Evolutionary conservation across 2,113 vertebrate species (phyloP), one percentile per base, ranked within the genome.

Genomic region (Marcusenius ussheri): DNA sequence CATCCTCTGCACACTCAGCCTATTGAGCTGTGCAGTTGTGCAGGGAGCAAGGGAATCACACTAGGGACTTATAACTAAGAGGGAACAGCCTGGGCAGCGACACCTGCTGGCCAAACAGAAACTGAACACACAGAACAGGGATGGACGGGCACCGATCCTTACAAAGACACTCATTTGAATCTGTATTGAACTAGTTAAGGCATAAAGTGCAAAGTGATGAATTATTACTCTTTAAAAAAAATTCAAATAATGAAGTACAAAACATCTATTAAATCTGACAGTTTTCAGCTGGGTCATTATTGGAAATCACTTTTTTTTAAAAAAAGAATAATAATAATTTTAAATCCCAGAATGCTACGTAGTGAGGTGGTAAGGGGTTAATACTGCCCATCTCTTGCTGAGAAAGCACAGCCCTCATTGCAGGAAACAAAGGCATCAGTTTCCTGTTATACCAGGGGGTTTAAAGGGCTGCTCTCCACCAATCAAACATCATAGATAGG

Each of bases 381-480:
- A 97, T n/a, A 93, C 93, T 95, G 95, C 96, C 95, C 94, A 94
- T 17, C 17, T 92, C 95, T 97, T 96, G 96, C 95, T 95, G 94
- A 93, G 95, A 97, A 96, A 97, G 97, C 95, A 92, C 95, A 97
- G 96, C 94, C 97, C 97, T 96, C 94, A 96, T 95, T 94, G 95
- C 97, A 98, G 97, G 98, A 99, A 99, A 97, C 97, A 95, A 97
- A 95, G 97, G 98, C 96, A 96, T 95, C 96, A 96, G 95, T 96
- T 99, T 99, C 98, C 98, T 99, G 98, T 98, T 98, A 97, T 97
- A 97, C 95, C 96, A 95, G 95, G 96, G 95, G 93, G 94, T 92
- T 92, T 89, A 91, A 93, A 96, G 95, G 93, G 91, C 93, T 93
- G 91, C 95, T 97, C 96, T 95, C 93, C 95, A 96, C 95, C 96